Conservation (phyloP, 2,888 invertebrate species). For the Cepaea hortensis region DNA sequence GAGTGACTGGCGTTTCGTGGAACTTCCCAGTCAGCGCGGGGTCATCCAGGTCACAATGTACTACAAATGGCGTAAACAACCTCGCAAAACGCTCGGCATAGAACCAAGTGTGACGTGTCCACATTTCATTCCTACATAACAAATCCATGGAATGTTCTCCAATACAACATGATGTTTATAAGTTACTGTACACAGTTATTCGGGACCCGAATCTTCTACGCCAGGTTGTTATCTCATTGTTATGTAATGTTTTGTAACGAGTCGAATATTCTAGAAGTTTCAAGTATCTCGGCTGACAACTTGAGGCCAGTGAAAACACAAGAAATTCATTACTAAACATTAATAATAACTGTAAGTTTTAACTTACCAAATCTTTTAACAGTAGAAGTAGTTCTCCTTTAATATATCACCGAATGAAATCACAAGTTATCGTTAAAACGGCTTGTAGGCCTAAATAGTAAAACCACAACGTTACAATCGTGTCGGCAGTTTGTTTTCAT, state of each 20-base stretch:
- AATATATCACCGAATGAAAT: conserved; percentile 1
- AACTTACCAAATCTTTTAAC: conserved; percentile 3
- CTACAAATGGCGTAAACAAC: conserved; percentile 37
- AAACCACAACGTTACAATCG: background rate
- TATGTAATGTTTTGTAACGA: background rate
- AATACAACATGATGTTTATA: background rate
- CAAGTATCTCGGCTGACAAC: background rate
- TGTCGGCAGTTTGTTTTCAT: conserved; percentile 50
- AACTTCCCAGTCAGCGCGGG: conserved; percentile 41
- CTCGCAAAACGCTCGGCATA: background rate
- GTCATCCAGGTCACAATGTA: conserved; percentile 52
- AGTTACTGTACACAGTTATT: background rate
- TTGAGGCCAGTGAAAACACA: background rate
- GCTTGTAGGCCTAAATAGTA: background rate
- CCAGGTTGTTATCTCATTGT: background rate
- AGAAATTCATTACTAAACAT: background rate
- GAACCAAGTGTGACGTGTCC: background rate
- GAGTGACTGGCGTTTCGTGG: conserved; percentile 41
- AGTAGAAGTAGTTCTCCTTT: background rate
- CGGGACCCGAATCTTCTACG: background rate
- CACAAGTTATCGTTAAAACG: background rate
- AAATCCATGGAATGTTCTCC: background rate
- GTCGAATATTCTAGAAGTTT: conserved; percentile 4
- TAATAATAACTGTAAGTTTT: background rate
- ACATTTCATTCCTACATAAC: background rate